phyloP scores from a whole-genome alignment of 2,888 invertebrate species.

The Yponomeuta evonymella region DNA sequence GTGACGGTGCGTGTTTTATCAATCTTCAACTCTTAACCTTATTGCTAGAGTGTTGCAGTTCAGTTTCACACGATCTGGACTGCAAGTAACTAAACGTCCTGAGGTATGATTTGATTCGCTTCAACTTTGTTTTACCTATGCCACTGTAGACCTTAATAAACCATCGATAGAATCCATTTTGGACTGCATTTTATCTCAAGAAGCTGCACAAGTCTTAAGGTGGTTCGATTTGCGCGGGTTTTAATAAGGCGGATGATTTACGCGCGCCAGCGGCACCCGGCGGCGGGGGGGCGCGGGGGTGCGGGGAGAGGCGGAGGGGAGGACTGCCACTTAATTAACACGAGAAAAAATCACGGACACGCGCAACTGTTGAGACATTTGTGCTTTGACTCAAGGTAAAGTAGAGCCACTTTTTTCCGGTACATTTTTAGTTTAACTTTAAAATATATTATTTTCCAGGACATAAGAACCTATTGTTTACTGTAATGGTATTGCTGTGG shows the following conservation, averaged over 20 bases:
- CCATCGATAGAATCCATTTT: not conserved
- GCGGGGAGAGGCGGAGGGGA: slow-evolving; percentile 22
- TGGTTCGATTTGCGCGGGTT: slow-evolving; percentile 66
- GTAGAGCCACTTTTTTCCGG: too few species aligned
- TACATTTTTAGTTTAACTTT: too few species aligned
- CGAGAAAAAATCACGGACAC: slow-evolving; percentile 41
- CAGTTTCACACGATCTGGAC: slow-evolving; percentile 19
- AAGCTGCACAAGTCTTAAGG: slow-evolving; percentile 51
- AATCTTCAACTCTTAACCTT: slow-evolving; percentile 24
- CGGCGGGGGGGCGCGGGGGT: slow-evolving; percentile 23
- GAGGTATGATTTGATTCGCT: not conserved
- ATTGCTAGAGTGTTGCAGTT: slow-evolving; percentile 21
- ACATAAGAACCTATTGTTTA: too few species aligned
- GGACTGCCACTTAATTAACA: slow-evolving; percentile 48
- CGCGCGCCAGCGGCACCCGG: slow-evolving; percentile 65
- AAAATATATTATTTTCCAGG: too few species aligned
- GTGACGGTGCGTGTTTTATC: not conserved
- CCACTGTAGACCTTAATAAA: not conserved
- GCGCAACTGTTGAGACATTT: not conserved
- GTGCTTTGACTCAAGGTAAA: not conserved
- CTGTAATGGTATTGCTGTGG: too few species aligned
- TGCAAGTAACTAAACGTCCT: not conserved
- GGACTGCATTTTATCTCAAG: slow-evolving; percentile 20
- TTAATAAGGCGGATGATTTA: slow-evolving; percentile 73
- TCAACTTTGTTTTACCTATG: not conserved